Percentiles rank a stretch among this genome's conserved stretches.
phyloP scores from a whole-genome alignment of 2,888 invertebrate species.

The Tuberolachnus salignus region DNA sequence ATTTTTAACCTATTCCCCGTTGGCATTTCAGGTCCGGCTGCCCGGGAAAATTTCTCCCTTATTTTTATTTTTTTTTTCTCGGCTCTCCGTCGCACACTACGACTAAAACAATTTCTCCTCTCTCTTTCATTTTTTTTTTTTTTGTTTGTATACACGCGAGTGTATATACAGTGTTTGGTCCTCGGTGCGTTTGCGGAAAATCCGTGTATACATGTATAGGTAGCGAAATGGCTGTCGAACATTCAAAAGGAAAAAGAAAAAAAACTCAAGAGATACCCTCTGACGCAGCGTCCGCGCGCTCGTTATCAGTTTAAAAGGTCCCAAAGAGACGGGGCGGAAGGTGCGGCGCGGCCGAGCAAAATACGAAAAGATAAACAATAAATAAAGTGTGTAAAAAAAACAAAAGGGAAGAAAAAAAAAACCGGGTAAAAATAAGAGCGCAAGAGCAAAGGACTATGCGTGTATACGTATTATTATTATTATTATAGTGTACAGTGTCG shows the following conservation, averaged over 20 bases:
- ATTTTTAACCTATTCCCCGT: slow-evolving; percentile 54
- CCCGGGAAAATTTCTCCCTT: slow-evolving; percentile 46
- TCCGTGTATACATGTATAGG: neutral
- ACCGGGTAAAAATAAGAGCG: slow-evolving; percentile 34
- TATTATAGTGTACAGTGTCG: neutral
- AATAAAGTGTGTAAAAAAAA: slow-evolving; percentile 29
- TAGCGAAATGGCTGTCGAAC: slow-evolving; percentile 44
- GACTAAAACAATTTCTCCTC: neutral
- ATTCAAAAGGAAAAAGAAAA: slow-evolving; percentile 47
- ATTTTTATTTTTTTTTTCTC: neutral
- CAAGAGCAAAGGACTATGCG: slow-evolving; percentile 22
- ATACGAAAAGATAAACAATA: slow-evolving; percentile 52
- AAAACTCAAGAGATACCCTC: slow-evolving; percentile 34
- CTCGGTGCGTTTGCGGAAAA: slow-evolving; percentile 27
- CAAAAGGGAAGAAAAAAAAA: slow-evolving; percentile 5
- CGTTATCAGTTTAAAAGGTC: slow-evolving; percentile 53
- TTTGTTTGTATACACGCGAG: neutral
- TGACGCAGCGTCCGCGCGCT: neutral
- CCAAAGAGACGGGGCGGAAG: neutral
- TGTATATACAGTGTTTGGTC: slow-evolving; percentile 5
- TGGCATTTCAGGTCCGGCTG: slow-evolving; percentile 42
- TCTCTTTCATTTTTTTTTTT: neutral
- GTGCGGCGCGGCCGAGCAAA: neutral
- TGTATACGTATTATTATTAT: too few species aligned
- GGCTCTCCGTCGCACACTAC: neutral